Percentiles rank a stretch among this genome's conserved stretches.
Conservation (phyloP, 2,113 vertebrate species). For the Australoheros scitulus region DNA sequence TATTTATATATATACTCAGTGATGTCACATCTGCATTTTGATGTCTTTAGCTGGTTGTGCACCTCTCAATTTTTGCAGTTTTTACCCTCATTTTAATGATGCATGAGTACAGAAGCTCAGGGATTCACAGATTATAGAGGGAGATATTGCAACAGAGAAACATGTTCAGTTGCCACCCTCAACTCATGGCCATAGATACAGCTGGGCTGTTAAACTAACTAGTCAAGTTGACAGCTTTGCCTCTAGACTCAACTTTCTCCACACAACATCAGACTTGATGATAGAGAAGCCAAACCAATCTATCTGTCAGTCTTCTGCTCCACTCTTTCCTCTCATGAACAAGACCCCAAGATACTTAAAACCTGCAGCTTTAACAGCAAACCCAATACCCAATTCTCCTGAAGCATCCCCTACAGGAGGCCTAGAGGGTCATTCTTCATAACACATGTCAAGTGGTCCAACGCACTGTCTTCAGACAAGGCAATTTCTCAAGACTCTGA, state of each 20-base stretch:
- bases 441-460: neutral
- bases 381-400: neutral
- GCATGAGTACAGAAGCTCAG: too few species aligned
- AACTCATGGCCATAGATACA: neutral
- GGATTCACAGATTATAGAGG: too few species aligned
- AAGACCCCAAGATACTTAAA: neutral
- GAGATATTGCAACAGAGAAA: too few species aligned
- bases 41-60: too few species aligned
- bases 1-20: too few species aligned
- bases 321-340: neutral
- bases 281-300: neutral
- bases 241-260: neutral
- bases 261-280: neutral
- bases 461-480: neutral
- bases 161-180: too few species aligned
- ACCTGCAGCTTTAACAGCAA: neutral
- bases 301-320: neutral
- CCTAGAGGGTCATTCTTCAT: neutral
- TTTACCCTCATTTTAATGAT: too few species aligned
- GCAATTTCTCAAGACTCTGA: constrained; percentile 16
- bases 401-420: neutral
- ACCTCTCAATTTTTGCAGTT: too few species aligned
- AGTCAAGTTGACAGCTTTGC: neutral
- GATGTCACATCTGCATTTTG: too few species aligned
- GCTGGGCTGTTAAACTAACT: neutral